Evolutionary conservation across 2,888 invertebrate species (phyloP).

Genomic region (Cancer borealis): DNA sequence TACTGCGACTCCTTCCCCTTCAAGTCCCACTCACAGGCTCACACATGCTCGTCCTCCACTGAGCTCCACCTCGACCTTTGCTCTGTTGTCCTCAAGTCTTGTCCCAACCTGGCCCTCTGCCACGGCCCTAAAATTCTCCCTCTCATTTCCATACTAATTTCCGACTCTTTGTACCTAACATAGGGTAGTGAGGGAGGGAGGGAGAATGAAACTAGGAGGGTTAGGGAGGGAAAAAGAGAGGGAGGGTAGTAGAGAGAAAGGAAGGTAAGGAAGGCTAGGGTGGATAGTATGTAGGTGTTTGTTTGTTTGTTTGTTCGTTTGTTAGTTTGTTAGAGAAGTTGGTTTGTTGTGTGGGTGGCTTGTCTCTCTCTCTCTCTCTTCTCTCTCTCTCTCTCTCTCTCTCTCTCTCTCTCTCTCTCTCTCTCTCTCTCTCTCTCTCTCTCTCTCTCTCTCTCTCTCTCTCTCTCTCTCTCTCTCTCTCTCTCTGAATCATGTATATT

Average conservation of each 20-base stretch:
- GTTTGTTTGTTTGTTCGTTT: too few relatives aligned
- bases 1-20: background rate
- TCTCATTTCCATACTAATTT: conserved; percentile 33
- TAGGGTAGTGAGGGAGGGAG: conserved; percentile 4
- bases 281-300: too few relatives aligned
- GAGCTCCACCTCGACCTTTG: background rate
- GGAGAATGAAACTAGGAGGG: background rate
- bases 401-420: background rate
- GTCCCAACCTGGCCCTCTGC: conserved; percentile 9
- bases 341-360: too few relatives aligned
- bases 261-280: background rate
- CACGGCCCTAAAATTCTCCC: conserved; percentile 14
- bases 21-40: background rate
- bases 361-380: too few relatives aligned
- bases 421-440: conserved; percentile 17
- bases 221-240: background rate
- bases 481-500: conserved; percentile 33
- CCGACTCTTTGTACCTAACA: background rate
- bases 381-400: too few relatives aligned
- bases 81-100: background rate
- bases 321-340: too few relatives aligned
- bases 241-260: background rate
- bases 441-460: conserved; percentile 20
- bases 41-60: background rate
- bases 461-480: conserved; percentile 20